These are phyloP conservation scores for Nesogale talazaci DNA, from an alignment of 2,113 vertebrate genomes.

Conservation along the genomic window DNA sequence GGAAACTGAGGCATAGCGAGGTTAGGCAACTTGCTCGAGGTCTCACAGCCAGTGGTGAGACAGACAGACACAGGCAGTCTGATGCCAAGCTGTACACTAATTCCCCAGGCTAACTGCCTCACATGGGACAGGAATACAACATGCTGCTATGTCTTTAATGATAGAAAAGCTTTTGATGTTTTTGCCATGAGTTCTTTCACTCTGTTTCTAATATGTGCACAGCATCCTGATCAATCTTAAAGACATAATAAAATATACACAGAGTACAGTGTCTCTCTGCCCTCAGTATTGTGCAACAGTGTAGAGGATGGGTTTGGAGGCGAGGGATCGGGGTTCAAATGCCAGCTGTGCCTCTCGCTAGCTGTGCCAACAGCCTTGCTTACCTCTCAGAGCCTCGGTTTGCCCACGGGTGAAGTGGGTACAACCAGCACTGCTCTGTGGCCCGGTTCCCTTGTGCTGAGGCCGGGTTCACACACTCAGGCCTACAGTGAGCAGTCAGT, in stretches of 20 bases:
- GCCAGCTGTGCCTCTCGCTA: not conserved
- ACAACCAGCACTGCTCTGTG: rapidly evolving
- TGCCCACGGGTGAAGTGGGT: not conserved
- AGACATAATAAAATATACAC: not conserved
- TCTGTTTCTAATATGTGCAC: not conserved
- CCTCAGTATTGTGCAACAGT: no score
- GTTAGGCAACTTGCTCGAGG: not conserved
- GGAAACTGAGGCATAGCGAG: not conserved
- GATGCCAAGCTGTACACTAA: not conserved
- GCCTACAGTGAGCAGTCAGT: not conserved
- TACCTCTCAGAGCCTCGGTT: not conserved
- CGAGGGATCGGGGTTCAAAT: not conserved
- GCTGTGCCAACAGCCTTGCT: not conserved
- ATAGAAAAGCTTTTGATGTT: not conserved
- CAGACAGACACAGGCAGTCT: not conserved
- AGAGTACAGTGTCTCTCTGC: not conserved
- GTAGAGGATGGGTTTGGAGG: not conserved
- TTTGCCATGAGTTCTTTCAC: not conserved
- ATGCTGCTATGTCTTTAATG: not conserved
- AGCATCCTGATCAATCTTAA: not conserved
- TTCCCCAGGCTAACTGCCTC: not conserved
- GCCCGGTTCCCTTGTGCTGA: no score
- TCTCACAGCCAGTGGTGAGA: not conserved
- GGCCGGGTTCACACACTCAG: not conserved
- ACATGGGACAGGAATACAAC: not conserved